Evolutionary conservation across 2,888 invertebrate genomes (phyloP).

Genomic region (Spialia ferax): DNA sequence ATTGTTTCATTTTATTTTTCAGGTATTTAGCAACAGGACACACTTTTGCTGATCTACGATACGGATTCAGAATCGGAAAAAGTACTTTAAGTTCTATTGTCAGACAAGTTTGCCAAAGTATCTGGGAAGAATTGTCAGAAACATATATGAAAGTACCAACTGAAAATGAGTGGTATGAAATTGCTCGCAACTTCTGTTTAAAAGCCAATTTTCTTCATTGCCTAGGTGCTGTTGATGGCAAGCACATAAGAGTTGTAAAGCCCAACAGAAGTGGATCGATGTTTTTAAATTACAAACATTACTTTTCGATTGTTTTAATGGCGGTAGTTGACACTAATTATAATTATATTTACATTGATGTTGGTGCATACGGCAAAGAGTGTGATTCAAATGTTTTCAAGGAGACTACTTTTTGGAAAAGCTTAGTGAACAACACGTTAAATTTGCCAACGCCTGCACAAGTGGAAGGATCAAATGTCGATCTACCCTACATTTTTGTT

Average conservation of each 20-base stretch:
- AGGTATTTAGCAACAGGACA: constrained; percentile 38
- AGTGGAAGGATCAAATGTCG: constrained; percentile 16
- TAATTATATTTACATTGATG: constrained; percentile 49
- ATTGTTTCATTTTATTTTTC: constrained; percentile 24
- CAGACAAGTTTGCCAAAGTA: constrained; percentile 26
- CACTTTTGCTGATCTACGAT: constrained; percentile 33
- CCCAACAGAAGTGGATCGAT: constrained; percentile 48
- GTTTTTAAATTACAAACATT: constrained; percentile 50
- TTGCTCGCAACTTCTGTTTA: constrained; percentile 18
- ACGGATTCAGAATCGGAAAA: constrained; percentile 36
- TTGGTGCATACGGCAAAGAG: constrained; percentile 44
- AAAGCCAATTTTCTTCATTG: constrained; percentile 47
- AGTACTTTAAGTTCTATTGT: constrained; percentile 31
- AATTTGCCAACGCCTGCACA: constrained; percentile 32
- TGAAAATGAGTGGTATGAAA: constrained; percentile 14
- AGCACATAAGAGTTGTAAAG: constrained; percentile 51
- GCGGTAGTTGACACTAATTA: constrained; percentile 50
- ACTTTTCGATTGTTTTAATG: constrained; percentile 49
- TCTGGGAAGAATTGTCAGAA: constrained; percentile 6
- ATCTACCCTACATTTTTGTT: constrained; percentile 37
- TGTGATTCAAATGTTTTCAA: constrained; percentile 41
- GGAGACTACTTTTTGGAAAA: constrained; percentile 17
- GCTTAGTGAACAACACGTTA: constrained; percentile 33
- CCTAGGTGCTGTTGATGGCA: constrained; percentile 52
- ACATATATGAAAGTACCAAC: constrained; percentile 24